Base-by-base conservation (phyloP, 2,888 invertebrate species). In the Periphyllus acericola region DNA sequence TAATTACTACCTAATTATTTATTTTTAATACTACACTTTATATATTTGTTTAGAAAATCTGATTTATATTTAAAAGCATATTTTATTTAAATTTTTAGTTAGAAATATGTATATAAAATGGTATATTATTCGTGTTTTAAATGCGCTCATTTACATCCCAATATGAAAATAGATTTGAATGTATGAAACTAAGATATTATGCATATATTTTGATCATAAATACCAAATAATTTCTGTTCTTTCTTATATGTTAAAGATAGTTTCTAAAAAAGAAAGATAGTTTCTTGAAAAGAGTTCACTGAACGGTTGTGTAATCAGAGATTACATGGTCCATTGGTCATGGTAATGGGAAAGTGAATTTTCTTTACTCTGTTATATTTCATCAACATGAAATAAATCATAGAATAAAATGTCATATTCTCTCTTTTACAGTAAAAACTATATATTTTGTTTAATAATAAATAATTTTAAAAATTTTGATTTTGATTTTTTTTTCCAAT, bases 251-350 rank as follows among this genome's bases (percentile, higher is more conserved):
- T 34, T 21, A 82, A 46, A 52, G n/a, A 52, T 71, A 32, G 14
- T n/a, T n/a, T n/a, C n/a, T n/a, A n/a, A 75, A 40, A 14, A 3
- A 5, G 14, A n/a, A 52, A 29, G 14, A 0, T 29, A 11, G 21
- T 71, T 72, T 60, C 14, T 72, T 71, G 6, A 46, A 40, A 72
- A 55, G 34, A 81, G 81, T 87, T 87, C 87, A 87, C 46, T 87
- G 81, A 81, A 87, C 81, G 46, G 66, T 87, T 87, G 74, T 81
- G 74, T 81, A 81, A 81, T 81, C 17, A 66, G 74, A 80, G 21
- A 32, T 87, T 68, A 17, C 46, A 87, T 46, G 87, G 87, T 87
- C 66, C 60, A 87, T 87, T 87, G 60, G 87, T 87, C 81, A 87
- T 29, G 80, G 87, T 87, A 66, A 75, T n/a, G 60, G 46, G 74